Evolutionary conservation across 2,888 invertebrate species (phyloP).

Genomic region (Microctonus brassicae): DNA sequence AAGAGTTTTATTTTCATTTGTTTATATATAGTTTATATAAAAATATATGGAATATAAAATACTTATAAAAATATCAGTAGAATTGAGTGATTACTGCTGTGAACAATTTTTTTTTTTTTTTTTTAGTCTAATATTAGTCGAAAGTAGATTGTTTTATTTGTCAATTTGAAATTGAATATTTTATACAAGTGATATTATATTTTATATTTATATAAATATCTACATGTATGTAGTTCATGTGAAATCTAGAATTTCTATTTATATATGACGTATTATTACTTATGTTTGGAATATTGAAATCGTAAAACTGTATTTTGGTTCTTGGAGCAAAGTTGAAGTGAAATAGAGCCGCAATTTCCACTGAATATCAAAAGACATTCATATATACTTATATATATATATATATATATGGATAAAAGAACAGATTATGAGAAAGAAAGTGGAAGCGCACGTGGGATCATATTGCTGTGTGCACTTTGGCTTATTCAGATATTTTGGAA

Average conservation of each 20-base stretch:
- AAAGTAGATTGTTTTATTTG: too few relatives aligned
- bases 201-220: too few relatives aligned
- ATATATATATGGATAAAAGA: neutral
- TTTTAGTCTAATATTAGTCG: too few relatives aligned
- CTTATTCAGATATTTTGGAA: constrained; percentile 1
- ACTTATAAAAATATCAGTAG: too few relatives aligned
- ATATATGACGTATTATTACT: neutral
- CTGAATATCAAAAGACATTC: neutral
- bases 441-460: constrained; percentile 2
- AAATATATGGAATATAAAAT: too few relatives aligned
- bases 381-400: neutral
- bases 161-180: too few relatives aligned
- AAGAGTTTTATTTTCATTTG: neutral
- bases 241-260: too few relatives aligned
- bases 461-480: constrained; percentile 22
- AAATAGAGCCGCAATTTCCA: neutral
- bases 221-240: too few relatives aligned
- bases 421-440: neutral
- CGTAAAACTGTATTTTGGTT: neutral
- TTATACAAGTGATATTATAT: too few relatives aligned
- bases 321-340: neutral
- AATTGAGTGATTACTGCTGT: too few relatives aligned
- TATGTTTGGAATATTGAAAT: neutral
- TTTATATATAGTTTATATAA: neutral
- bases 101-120: too few relatives aligned